Conservation (phyloP, 1,140 invertebrate genomes). For the Listronotus bonariensis region DNA sequence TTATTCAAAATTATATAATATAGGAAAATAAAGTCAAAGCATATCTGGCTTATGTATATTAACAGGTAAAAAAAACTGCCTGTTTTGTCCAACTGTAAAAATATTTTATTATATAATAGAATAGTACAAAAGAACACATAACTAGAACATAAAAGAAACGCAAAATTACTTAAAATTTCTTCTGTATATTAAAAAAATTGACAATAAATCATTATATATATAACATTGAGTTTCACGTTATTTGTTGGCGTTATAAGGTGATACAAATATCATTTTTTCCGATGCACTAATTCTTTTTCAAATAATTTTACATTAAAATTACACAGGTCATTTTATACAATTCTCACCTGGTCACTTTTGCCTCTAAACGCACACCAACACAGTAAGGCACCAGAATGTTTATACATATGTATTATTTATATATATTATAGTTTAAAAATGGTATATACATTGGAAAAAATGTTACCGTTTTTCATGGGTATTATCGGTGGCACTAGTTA, state of each 20-base stretch:
- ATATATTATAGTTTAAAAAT: slow-evolving; percentile 31
- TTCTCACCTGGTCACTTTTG: slow-evolving; percentile 37
- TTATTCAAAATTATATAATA: too few relatives aligned
- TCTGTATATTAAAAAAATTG: slow-evolving; percentile 55
- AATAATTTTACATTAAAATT: slow-evolving; percentile 40
- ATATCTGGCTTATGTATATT: too few relatives aligned
- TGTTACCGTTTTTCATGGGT: slow-evolving; percentile 45
- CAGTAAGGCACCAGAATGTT: slow-evolving; percentile 54
- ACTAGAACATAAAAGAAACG: slow-evolving; percentile 32
- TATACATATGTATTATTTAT: slow-evolving; percentile 45
- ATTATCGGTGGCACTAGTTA: slow-evolving; percentile 52
- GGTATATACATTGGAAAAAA: slow-evolving; percentile 53
- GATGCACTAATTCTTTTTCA: slow-evolving; percentile 46
- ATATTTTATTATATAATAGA: slow-evolving; percentile 31
- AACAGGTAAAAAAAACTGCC: too few relatives aligned
- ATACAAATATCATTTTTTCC: slow-evolving; percentile 54
- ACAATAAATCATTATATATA: slow-evolving; percentile 53
- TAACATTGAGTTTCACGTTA: slow-evolving; percentile 47
- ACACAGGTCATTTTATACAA: slow-evolving; percentile 30
- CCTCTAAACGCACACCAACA: slow-evolving; percentile 46
- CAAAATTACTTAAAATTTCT: slow-evolving; percentile 42
- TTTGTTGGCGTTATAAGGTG: slow-evolving; percentile 46
- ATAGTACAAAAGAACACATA: slow-evolving; percentile 33
- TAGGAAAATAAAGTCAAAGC: too few relatives aligned
- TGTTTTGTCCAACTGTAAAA: slow-evolving; percentile 26